A percentile compares a stretch with the other conserved stretches of the same genome.
These are phyloP conservation scores for Dinoponera quadriceps DNA, from an alignment of 1,140 invertebrate species.

Conservation along the genomic window DNA sequence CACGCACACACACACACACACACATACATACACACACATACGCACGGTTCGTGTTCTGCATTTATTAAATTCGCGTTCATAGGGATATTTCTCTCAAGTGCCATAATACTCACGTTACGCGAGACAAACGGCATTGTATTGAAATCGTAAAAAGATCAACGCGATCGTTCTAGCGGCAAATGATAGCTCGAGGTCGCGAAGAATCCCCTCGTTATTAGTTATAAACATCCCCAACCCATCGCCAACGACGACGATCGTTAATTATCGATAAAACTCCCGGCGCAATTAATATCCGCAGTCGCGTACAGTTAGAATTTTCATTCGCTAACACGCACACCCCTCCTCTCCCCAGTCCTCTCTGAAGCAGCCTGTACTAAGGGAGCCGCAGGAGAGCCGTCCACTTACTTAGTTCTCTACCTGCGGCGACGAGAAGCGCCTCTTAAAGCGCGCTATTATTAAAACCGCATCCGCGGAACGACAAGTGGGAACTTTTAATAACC, in stretches of 20 bases:
- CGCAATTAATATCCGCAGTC: constrained; percentile 3
- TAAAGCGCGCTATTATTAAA: constrained; percentile 51
- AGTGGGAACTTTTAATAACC: constrained; percentile 50
- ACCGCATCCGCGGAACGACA: constrained; percentile 44
- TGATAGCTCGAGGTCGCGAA: constrained; percentile 3
- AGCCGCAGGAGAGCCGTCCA: constrained; percentile 12
- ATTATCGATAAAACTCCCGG: constrained; percentile 16
- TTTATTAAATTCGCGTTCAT: neutral
- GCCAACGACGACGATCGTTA: constrained; percentile 10
- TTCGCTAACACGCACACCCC: neutral
- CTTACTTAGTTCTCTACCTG: constrained; percentile 50
- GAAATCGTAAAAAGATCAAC: neutral
- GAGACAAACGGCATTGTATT: neutral
- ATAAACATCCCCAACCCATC: neutral
- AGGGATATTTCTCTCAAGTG: neutral
- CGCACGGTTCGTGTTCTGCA: neutral
- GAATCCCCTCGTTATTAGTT: neutral
- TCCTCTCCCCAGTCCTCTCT: neutral
- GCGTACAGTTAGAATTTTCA: constrained; percentile 2
- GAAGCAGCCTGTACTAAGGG: constrained; percentile 16
- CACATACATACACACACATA: too few relatives aligned
- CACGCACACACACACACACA: too few relatives aligned
- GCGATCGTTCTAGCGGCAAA: neutral
- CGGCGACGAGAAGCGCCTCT: constrained; percentile 32
- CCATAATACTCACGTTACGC: neutral